Evolutionary conservation across 2,888 invertebrate species (phyloP).

Genomic region (Villa cingulata): DNA sequence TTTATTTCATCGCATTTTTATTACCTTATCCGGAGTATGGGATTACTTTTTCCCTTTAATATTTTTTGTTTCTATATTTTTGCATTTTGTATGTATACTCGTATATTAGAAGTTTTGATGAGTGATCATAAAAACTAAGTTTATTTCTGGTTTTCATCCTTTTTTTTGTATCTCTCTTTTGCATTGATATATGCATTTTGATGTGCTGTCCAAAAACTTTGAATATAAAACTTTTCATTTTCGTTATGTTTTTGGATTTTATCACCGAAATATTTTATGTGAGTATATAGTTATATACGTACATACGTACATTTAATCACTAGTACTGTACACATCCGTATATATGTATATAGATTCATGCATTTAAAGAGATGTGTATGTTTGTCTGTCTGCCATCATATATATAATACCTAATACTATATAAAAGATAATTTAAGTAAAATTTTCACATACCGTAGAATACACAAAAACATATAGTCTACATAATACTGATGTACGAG

Average conservation of each 20-base stretch:
- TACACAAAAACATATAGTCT: too few species aligned
- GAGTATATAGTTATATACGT: not conserved
- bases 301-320: not conserved
- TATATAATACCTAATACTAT: too few species aligned
- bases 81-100: not conserved
- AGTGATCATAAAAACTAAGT: not conserved
- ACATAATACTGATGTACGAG: too few species aligned
- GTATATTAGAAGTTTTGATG: not conserved
- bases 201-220: not conserved
- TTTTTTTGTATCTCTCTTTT: not conserved
- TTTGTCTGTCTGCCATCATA: too few species aligned
- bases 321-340: not conserved
- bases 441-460: too few species aligned
- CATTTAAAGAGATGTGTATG: too few species aligned
- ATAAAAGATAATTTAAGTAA: too few species aligned
- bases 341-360: not conserved
- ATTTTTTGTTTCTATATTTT: too few species aligned
- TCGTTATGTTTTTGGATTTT: not conserved
- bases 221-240: not conserved
- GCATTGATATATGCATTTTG: not conserved
- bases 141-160: not conserved
- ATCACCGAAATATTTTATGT: too few species aligned
- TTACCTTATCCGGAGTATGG: constrained; percentile 2
- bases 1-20: constrained; percentile 13
- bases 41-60: too few species aligned